Percentiles rank a stretch among this genome's conserved stretches.
Conservation (phyloP, 1,140 invertebrate species). For the Papilio helenus region DNA sequence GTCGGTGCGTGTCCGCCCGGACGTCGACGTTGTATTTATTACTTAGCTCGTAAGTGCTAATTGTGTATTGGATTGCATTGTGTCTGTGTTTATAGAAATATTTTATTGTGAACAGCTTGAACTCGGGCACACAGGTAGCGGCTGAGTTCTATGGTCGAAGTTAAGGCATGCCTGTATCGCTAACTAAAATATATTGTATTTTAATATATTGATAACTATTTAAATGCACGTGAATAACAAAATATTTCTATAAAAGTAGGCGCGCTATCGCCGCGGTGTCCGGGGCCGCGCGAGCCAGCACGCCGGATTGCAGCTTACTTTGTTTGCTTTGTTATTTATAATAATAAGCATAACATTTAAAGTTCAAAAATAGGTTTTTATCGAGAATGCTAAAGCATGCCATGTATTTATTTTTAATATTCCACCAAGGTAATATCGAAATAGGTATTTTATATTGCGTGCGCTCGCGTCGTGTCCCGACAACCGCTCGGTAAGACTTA, state of each 20-base stretch:
- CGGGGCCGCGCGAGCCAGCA: background rate
- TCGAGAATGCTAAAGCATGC: background rate
- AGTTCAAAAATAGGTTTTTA: background rate
- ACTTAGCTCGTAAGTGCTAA: conserved; percentile 57
- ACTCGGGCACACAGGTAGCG: background rate
- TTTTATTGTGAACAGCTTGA: background rate
- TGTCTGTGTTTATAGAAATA: conserved; percentile 46
- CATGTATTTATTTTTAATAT: background rate
- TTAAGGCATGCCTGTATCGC: background rate
- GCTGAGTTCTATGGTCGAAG: background rate
- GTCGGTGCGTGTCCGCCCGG: conserved; percentile 6
- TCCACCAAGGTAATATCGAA: background rate
- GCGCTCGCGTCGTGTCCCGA: background rate
- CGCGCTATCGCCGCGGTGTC: background rate
- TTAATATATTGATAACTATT: conserved; percentile 11
- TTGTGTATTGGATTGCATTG: conserved; percentile 53
- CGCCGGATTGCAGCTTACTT: background rate
- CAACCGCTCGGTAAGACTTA: background rate
- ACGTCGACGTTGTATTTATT: conserved; percentile 60
- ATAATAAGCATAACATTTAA: conserved; percentile 14
- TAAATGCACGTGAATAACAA: conserved; percentile 13
- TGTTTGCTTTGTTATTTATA: conserved; percentile 15
- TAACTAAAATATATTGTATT: background rate
- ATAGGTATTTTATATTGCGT: background rate
- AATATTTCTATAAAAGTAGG: conserved; percentile 1